Conservation (phyloP, 1,140 invertebrate genomes). For the Lineus longissimus region DNA sequence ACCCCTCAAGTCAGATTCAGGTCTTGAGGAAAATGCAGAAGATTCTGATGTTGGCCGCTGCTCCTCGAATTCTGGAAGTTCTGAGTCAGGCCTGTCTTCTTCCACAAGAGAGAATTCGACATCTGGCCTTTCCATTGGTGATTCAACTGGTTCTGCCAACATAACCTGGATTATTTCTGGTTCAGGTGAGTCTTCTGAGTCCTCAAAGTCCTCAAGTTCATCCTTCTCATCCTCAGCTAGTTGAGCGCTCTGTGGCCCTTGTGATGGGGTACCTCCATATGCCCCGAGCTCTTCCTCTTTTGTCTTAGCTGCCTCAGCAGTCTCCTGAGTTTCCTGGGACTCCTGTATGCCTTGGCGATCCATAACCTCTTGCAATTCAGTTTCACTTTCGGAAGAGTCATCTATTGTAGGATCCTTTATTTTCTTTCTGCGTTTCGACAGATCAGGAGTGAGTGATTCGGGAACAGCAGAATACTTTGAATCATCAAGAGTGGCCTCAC, state of each 20-base stretch:
- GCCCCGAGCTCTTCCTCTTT: no score
- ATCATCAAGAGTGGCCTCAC: background rate
- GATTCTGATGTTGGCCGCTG: background rate
- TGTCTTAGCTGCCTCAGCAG: no score
- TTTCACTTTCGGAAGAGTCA: no score
- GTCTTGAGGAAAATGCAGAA: background rate
- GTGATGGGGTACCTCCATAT: no score
- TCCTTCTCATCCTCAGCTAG: background rate
- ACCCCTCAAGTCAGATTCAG: background rate
- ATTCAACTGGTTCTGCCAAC: no score
- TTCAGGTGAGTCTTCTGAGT: slow-evolving; percentile 1
- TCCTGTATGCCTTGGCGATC: no score
- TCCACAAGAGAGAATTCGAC: background rate
- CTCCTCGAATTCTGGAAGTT: background rate
- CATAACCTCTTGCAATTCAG: no score
- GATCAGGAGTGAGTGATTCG: background rate
- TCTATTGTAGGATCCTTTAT: no score
- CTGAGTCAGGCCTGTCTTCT: background rate
- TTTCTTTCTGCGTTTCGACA: no score
- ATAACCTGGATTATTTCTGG: slow-evolving; percentile 5
- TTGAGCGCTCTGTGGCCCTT: no score
- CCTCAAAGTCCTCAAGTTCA: background rate
- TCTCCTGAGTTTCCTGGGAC: no score
- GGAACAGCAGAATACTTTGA: background rate
- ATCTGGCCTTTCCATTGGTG: no score